A percentile compares a stretch with the other conserved stretches of the same genome.
These are phyloP conservation scores for Pterocles gutturalis DNA, from an alignment of 2,113 vertebrate genomes.

Conservation along the genomic window DNA sequence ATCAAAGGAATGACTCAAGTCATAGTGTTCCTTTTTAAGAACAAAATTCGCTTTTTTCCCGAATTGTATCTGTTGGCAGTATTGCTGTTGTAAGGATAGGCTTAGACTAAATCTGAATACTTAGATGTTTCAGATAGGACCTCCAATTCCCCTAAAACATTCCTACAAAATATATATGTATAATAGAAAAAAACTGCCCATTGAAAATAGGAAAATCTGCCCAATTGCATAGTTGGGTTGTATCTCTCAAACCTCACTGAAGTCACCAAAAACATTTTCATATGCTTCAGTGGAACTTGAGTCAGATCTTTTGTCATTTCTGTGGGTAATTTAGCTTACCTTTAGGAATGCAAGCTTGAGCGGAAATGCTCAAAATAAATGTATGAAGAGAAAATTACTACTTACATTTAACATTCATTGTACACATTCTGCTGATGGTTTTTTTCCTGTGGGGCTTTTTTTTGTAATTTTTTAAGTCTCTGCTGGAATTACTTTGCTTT, in stretches of 20 bases:
- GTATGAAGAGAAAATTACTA: background rate
- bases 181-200: background rate
- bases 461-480: background rate
- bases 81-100: background rate
- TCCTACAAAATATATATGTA: background rate
- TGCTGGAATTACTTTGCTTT: slow-evolving; percentile 25
- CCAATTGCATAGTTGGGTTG: background rate
- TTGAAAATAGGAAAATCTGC: too few species aligned
- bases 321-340: background rate
- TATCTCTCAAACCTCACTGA: background rate
- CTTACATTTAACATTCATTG: background rate
- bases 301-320: background rate
- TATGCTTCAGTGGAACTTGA: background rate
- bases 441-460: background rate
- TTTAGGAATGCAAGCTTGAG: background rate
- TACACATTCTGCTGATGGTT: slow-evolving; percentile 1
- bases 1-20: background rate
- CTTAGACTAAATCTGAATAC: background rate
- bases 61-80: background rate
- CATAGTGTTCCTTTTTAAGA: background rate
- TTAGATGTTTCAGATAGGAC: background rate
- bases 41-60: background rate
- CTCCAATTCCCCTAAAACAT: background rate
- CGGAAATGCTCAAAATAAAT: background rate
- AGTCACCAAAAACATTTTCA: background rate